Evolutionary conservation across 2,888 invertebrate genomes (phyloP).

Genomic region (Oxytorus armatus): DNA sequence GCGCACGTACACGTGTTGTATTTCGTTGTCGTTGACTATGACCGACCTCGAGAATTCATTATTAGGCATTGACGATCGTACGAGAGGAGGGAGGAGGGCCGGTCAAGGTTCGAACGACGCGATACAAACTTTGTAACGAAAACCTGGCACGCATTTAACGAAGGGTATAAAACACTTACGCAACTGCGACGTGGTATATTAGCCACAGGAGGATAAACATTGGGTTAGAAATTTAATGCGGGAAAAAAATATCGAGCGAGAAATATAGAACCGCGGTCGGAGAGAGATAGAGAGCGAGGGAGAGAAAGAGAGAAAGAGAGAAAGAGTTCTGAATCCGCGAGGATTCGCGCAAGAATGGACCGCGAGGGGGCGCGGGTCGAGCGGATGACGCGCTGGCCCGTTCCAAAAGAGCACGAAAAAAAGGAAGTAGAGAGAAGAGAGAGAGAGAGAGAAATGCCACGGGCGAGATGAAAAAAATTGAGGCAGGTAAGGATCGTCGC

Average conservation of each 20-base stretch:
- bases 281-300: neutral
- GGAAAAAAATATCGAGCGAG: too few relatives aligned
- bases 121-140: neutral
- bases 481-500: conserved; percentile 59
- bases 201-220: neutral
- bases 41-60: conserved; percentile 26
- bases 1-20: too few relatives aligned
- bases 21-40: conserved; percentile 17
- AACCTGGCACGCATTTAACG: neutral
- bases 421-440: neutral
- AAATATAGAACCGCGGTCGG: neutral
- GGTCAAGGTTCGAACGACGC: conserved; percentile 27
- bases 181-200: too few relatives aligned
- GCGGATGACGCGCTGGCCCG: conserved; percentile 2
- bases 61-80: conserved; percentile 14
- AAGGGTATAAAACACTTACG: too few relatives aligned
- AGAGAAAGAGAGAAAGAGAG: too few relatives aligned
- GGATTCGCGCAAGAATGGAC: conserved; percentile 22
- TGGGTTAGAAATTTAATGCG: neutral
- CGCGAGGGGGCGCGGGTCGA: conserved; percentile 10
- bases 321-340: neutral
- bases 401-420: neutral
- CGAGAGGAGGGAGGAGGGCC: neutral
- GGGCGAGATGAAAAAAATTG: conserved; percentile 62
- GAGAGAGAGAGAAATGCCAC: conserved; percentile 27